Conservation (phyloP, 1,140 invertebrate species). For the Aethina tumida region DNA sequence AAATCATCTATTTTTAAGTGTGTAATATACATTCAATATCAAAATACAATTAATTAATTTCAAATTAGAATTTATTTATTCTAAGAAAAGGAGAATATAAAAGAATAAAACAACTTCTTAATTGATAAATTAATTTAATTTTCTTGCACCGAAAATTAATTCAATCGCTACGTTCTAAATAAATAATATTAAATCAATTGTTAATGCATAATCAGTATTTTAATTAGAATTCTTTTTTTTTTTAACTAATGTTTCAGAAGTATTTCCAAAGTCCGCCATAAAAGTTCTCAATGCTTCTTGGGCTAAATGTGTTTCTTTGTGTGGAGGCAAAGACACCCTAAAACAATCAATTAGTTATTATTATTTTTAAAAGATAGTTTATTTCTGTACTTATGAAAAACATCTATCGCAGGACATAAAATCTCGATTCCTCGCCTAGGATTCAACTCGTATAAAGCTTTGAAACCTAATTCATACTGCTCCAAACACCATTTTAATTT, state of each 20-base stretch:
- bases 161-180: background rate
- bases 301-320: slow-evolving; percentile 48
- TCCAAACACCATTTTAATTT: slow-evolving; percentile 41
- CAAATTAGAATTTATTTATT: background rate
- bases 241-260: slow-evolving; percentile 5
- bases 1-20: no score
- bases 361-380: background rate
- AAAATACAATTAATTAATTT: no score
- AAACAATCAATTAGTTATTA: slow-evolving; percentile 8
- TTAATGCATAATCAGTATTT: background rate
- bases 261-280: slow-evolving; percentile 27
- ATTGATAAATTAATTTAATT: background rate
- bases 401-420: slow-evolving; percentile 37
- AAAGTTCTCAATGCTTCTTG: slow-evolving; percentile 50
- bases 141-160: background rate
- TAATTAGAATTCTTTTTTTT: slow-evolving; percentile 3
- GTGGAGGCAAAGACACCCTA: slow-evolving; percentile 43
- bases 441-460: slow-evolving; percentile 38
- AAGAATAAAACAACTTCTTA: background rate
- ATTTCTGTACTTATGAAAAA: slow-evolving; percentile 31
- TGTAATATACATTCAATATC: no score
- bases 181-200: background rate
- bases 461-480: slow-evolving; percentile 39
- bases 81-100: background rate
- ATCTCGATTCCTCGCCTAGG: slow-evolving; percentile 40